phyloP scores from a whole-genome alignment of 2,797 vertebrate genomes.

The Neopelma chrysocephalum region DNA sequence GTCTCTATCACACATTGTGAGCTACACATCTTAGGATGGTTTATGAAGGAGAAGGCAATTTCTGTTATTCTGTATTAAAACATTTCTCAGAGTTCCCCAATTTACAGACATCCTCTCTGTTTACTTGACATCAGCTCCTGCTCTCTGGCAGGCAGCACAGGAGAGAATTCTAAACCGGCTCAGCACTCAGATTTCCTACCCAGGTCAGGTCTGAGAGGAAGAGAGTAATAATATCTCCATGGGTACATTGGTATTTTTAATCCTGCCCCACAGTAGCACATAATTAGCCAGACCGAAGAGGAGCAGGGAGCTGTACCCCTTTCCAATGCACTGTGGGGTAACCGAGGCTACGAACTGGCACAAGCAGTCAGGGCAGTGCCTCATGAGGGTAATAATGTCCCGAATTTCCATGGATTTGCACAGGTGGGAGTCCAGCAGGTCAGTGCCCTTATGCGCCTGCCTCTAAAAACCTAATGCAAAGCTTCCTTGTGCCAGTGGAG shows the following conservation, averaged over 20 bases:
- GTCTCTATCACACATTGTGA: slow-evolving; percentile 46
- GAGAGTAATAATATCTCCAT: not conserved
- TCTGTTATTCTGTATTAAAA: slow-evolving; percentile 65
- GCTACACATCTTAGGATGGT: slow-evolving; percentile 47
- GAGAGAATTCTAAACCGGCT: not conserved
- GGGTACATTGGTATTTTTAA: not conserved
- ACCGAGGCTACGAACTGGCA: accelerated
- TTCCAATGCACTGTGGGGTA: not conserved
- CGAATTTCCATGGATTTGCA: not conserved
- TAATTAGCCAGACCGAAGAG: not conserved
- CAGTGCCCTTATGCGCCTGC: not conserved
- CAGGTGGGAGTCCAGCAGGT: not conserved
- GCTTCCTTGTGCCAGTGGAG: not conserved
- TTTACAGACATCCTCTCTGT: slow-evolving; percentile 15
- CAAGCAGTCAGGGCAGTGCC: not conserved
- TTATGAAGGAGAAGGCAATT: slow-evolving; percentile 62
- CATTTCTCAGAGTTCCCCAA: slow-evolving; percentile 50
- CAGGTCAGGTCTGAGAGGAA: not conserved
- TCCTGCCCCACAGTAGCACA: not conserved
- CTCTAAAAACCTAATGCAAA: not conserved
- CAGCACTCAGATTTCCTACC: not conserved
- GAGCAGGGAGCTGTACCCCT: not conserved
- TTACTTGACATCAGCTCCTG: slow-evolving; percentile 29
- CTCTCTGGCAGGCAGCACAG: not conserved
- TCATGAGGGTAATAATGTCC: accelerated